These are phyloP conservation scores for Parasteatoda lunata DNA, from an alignment of 2,888 invertebrate species.

Conservation along the genomic window DNA sequence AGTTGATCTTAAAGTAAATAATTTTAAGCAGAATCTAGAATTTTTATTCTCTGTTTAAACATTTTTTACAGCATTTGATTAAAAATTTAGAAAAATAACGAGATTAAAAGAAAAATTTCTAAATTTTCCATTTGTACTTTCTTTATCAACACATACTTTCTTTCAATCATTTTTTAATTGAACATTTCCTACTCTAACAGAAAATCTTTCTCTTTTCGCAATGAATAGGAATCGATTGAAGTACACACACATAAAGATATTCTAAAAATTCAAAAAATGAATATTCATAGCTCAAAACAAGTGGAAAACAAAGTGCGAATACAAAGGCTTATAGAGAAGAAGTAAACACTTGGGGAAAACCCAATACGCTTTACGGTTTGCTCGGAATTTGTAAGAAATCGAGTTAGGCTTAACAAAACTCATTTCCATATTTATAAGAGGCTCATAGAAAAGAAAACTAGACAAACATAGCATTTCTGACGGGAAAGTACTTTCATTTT, in stretches of 20 bases:
- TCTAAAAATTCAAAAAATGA: slow-evolving; percentile 48
- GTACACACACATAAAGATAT: neutral
- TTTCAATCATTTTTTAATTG: no score
- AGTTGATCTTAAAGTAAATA: no score
- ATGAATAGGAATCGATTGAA: slow-evolving; percentile 15
- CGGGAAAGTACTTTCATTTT: slow-evolving; percentile 46
- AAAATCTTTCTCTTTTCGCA: no score
- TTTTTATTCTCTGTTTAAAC: no score
- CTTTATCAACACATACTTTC: no score
- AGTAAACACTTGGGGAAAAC: slow-evolving; percentile 33
- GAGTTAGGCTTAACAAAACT: slow-evolving; percentile 56
- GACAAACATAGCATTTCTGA: slow-evolving; percentile 44
- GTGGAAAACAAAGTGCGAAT: slow-evolving; percentile 43
- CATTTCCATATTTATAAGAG: slow-evolving; percentile 66
- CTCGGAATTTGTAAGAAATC: slow-evolving; percentile 57
- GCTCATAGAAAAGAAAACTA: slow-evolving; percentile 41
- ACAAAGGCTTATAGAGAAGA: slow-evolving; percentile 28
- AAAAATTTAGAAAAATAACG: no score
- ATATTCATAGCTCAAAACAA: slow-evolving; percentile 54
- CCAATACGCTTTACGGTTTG: slow-evolving; percentile 45
- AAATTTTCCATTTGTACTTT: no score
- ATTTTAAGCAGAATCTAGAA: no score
- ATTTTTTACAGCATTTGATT: no score
- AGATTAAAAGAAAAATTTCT: no score
- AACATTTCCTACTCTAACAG: no score